Conservation (phyloP, 2,113 vertebrate species). For the Bos javanicus region DNA sequence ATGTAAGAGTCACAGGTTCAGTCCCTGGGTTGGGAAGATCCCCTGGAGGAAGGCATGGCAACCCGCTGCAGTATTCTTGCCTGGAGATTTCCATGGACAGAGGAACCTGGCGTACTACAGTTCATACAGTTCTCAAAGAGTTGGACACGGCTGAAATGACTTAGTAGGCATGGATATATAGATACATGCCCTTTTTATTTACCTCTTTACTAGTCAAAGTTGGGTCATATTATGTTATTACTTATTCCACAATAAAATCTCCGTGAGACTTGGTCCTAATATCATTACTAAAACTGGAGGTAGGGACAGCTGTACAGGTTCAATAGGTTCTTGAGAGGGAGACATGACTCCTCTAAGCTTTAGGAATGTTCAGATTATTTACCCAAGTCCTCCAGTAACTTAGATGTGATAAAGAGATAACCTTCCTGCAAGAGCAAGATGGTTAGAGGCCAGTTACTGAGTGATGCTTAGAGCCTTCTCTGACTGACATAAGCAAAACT, state of each 20-base stretch:
- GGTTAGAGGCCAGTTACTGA: neutral
- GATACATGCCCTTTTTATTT: neutral
- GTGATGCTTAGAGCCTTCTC: neutral
- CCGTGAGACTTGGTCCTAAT: neutral
- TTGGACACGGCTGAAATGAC: rapidly evolving
- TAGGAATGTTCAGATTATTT: neutral
- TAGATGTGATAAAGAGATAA: neutral
- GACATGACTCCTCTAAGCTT: neutral
- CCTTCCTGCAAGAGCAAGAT: neutral
- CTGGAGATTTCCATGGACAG: neutral
- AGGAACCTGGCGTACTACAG: neutral
- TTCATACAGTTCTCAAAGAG: neutral
- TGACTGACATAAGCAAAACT: neutral
- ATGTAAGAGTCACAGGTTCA: neutral
- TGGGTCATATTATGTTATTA: neutral
- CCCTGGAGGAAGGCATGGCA: neutral
- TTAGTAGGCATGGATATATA: neutral
- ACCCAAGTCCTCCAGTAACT: neutral
- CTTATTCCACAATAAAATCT: neutral
- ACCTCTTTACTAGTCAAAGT: neutral
- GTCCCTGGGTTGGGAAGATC: neutral
- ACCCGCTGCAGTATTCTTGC: neutral
- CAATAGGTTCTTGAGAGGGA: neutral
- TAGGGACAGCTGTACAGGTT: neutral
- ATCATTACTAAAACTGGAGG: neutral